Base-by-base conservation (phyloP, 2,113 vertebrate species). In the Erythrolamprus reginae region DNA sequence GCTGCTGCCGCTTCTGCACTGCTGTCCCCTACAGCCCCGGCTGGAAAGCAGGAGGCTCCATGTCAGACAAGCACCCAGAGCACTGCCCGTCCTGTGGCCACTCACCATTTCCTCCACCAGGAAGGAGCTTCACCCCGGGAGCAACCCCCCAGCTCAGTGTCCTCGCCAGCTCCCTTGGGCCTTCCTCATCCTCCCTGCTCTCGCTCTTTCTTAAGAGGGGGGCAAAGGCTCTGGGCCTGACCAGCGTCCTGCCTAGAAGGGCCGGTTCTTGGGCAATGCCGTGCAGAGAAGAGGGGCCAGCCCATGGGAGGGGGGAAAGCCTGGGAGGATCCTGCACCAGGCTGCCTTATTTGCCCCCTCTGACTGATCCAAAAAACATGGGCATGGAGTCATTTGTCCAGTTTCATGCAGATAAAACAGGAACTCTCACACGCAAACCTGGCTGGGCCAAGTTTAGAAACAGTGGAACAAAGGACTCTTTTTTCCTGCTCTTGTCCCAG, bases 1-100 rank as follows among this genome's bases (percentile, higher is more conserved):
- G 98, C 96, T 77, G 98, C 97, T 3, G 91, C 96, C 13, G 94
- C 96, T 89, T 97, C 97, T 1, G 97, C 94, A 10, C 95, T 92
- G 6, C 88, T 90, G 4, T 95, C 96, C 0, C 97, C 97, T 89
- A 93, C 97, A 0, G 93, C 95, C 38, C 97, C 98, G 91, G 94
- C 94, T 97, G 95, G 95, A n/a, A 1, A 23, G 92, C 89, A 45
- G 19, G 12, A 70, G 56, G 82, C 12, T 15, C 8, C 2, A 1
- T 3, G 13, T 92, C 65, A 0, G 4, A 26, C 0, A 2, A 1
- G 48, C 47, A 28, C 0, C 0, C 84, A 55, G 65, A 12, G n/a
- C 5, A 9, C 23, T 2, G 8, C 42, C 3, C 8, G 5, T 1
- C 15, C 84, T 21, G 28, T 65, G 38, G 45, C 82, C 33, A 48